Percentiles rank a stretch among this genome's conserved stretches.
Conservation (phyloP, 2,113 vertebrate species). For the Rhabdomys dilectus region DNA sequence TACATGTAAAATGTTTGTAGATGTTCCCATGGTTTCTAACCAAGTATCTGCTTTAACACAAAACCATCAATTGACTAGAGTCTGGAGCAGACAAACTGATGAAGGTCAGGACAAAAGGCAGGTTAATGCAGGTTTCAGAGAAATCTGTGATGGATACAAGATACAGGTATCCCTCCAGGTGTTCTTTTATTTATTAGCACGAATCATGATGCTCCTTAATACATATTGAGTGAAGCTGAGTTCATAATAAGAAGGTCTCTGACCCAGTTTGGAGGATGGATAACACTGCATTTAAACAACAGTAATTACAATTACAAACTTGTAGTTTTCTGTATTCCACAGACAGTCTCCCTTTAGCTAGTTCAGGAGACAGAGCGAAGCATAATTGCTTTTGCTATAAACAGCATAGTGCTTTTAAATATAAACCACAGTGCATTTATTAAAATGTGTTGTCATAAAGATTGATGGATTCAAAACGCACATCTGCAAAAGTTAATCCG, state of each 20-base stretch:
- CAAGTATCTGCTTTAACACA: neutral
- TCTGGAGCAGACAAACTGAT: neutral
- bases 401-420: slow-evolving; percentile 52
- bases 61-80: neutral
- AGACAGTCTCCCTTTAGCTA: neutral
- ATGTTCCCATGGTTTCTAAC: neutral
- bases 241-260: neutral
- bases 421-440: slow-evolving; percentile 60
- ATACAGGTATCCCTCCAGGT: neutral
- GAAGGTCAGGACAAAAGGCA: neutral
- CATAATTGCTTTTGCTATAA: slow-evolving; percentile 64
- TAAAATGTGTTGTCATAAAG: slow-evolving; percentile 71
- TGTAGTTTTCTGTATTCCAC: neutral
- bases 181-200: slow-evolving; percentile 29
- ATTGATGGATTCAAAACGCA: slow-evolving; percentile 59
- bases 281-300: slow-evolving; percentile 25
- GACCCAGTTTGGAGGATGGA: neutral
- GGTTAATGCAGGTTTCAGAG: neutral
- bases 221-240: neutral
- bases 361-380: slow-evolving; percentile 16
- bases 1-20: neutral
- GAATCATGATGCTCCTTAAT: slow-evolving; percentile 16
- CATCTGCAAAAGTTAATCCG: slow-evolving; percentile 57
- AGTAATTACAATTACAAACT: slow-evolving; percentile 1
- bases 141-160: accelerated